These are phyloP conservation scores for Drosophila nannoptera DNA, from an alignment of 1,140 invertebrate species.

Conservation along the genomic window DNA sequence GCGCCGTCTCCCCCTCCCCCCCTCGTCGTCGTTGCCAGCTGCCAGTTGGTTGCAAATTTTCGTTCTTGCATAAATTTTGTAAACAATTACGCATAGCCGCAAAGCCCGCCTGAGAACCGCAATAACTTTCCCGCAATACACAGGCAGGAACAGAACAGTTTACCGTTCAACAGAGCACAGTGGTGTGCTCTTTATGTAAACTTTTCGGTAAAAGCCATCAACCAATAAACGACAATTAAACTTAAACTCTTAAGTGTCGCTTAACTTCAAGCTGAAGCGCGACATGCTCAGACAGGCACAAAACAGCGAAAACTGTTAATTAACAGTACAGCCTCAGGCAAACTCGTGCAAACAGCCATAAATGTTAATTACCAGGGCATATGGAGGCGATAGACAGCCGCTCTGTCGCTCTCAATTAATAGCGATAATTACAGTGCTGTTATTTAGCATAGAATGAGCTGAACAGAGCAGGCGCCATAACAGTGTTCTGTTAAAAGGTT, in stretches of 20 bases:
- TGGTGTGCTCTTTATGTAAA: neutral
- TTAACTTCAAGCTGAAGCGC: neutral
- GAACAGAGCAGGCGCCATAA: neutral
- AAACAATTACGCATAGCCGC: constrained; percentile 52
- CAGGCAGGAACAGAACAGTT: neutral
- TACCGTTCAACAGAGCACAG: neutral
- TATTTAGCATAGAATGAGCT: neutral
- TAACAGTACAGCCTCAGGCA: too few species aligned
- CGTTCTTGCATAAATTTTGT: constrained; percentile 43
- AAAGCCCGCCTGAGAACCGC: constrained; percentile 2
- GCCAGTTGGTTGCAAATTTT: constrained; percentile 20
- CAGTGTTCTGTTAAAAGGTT: neutral
- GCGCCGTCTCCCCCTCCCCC: neutral
- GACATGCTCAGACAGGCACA: neutral
- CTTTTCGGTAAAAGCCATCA: neutral
- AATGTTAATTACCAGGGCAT: neutral
- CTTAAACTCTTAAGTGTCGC: neutral
- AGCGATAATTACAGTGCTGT: neutral
- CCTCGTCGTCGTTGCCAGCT: too few species aligned
- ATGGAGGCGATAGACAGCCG: too few species aligned
- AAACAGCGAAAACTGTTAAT: neutral
- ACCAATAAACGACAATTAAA: neutral
- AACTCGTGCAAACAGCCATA: neutral
- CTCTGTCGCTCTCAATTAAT: too few species aligned
- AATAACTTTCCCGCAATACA: constrained; percentile 10